These are phyloP conservation scores for Spilarctia lutea DNA, from an alignment of 2,888 invertebrate genomes.

Conservation along the genomic window DNA sequence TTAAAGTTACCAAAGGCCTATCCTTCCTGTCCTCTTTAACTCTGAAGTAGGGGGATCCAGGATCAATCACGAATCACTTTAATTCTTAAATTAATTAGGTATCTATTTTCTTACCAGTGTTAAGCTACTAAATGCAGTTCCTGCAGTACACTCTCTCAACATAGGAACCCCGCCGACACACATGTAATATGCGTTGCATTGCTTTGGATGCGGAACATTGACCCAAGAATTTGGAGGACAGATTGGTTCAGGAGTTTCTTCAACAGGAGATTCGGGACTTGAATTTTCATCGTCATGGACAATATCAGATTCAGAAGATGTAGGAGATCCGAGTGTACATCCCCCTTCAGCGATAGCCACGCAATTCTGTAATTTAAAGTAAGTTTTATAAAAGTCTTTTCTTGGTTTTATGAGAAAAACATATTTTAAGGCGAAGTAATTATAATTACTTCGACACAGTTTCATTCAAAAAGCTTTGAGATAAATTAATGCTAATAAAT, in stretches of 20 bases:
- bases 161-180: constrained; percentile 14
- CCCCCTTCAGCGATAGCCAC: constrained; percentile 38
- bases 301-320: background rate
- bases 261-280: background rate
- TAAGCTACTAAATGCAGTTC: constrained; percentile 21
- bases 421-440: background rate
- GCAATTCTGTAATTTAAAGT: constrained; percentile 24
- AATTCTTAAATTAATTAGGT: background rate
- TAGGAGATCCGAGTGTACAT: constrained; percentile 28
- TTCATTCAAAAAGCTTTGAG: too few species aligned
- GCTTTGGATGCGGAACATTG: constrained; percentile 30
- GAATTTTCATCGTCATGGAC: background rate
- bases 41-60: too few species aligned
- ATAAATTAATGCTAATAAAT: too few species aligned
- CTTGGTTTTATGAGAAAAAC: background rate
- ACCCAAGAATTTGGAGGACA: constrained; percentile 19
- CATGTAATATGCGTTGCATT: constrained; percentile 35
- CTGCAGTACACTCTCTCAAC: constrained; percentile 14
- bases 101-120: background rate
- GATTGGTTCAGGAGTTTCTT: background rate
- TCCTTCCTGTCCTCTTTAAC: too few species aligned
- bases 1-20: too few species aligned
- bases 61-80: too few species aligned
- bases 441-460: background rate
- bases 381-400: background rate